Percentiles rank a stretch among this genome's conserved stretches.
Evolutionary conservation across 2,113 vertebrate species (phyloP).

Genomic region (Mystacornis crossleyi): DNA sequence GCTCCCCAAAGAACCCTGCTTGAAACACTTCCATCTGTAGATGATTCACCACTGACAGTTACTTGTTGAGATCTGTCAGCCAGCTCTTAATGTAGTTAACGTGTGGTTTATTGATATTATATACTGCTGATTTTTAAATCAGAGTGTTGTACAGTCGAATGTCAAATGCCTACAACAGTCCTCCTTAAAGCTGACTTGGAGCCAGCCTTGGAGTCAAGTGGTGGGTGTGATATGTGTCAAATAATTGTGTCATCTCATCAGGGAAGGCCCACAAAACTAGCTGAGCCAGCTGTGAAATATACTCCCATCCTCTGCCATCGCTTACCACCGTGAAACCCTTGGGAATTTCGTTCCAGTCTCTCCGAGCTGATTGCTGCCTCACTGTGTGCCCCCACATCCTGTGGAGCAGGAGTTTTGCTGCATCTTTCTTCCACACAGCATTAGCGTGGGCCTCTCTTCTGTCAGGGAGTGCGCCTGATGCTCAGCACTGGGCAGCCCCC

Average conservation of each 20-base stretch:
- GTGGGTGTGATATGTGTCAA: conserved; percentile 38
- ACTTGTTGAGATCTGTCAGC: conserved; percentile 22
- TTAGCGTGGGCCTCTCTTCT: neutral
- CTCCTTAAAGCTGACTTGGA: conserved; percentile 21
- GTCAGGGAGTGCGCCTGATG: rapidly evolving
- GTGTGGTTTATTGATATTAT: conserved; percentile 21
- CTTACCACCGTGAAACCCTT: neutral
- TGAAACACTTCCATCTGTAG: neutral
- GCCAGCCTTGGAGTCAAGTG: conserved; percentile 6
- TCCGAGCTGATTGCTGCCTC: neutral
- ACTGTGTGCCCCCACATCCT: rapidly evolving
- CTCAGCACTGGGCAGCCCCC: neutral
- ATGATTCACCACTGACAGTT: conserved; percentile 43
- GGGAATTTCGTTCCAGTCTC: neutral
- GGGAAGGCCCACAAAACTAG: neutral
- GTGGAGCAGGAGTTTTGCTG: neutral
- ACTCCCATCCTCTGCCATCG: neutral
- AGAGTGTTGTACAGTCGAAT: neutral
- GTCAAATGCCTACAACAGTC: conserved; percentile 24
- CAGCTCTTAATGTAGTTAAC: neutral
- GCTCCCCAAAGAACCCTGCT: neutral
- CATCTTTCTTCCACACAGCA: neutral
- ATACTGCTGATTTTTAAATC: conserved; percentile 45
- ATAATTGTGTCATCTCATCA: neutral
- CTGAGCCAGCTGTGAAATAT: neutral